Percentiles rank a stretch among this genome's conserved stretches.
These are phyloP conservation scores for Mactromeris polynyma DNA, from an alignment of 2,888 invertebrate genomes.

Conservation along the genomic window DNA sequence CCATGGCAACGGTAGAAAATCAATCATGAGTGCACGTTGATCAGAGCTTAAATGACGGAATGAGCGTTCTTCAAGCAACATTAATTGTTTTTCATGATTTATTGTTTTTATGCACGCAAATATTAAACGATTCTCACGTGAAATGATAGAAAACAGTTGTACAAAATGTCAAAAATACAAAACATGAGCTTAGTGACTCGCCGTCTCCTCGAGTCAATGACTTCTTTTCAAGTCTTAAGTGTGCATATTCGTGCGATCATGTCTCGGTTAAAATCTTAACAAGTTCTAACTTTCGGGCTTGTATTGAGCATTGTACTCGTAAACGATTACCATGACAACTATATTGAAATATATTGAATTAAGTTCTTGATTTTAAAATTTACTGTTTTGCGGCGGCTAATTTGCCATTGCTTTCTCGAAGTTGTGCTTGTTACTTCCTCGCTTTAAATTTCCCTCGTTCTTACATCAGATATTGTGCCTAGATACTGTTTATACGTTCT, in stretches of 20 bases:
- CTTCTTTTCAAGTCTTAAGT: background rate
- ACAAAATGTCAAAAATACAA: slow-evolving; percentile 6
- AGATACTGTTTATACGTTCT: too few species aligned
- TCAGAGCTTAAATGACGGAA: slow-evolving; percentile 55
- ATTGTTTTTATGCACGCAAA: slow-evolving; percentile 41
- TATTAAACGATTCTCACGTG: slow-evolving; percentile 23
- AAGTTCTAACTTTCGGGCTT: too few species aligned
- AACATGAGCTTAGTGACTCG: background rate
- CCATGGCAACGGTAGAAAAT: slow-evolving; percentile 58
- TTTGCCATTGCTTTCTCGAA: too few species aligned
- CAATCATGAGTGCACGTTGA: slow-evolving; percentile 55
- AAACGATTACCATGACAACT: background rate
- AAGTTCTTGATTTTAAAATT: too few species aligned
- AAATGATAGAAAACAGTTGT: slow-evolving; percentile 10
- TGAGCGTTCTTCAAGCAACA: slow-evolving; percentile 55
- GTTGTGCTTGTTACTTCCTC: too few species aligned
- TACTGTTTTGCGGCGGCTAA: too few species aligned
- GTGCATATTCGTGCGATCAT: background rate
- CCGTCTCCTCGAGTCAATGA: background rate
- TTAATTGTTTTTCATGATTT: slow-evolving; percentile 65
- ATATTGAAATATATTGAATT: too few species aligned
- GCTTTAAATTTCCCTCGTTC: too few species aligned
- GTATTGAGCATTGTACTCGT: background rate
- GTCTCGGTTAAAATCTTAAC: background rate
- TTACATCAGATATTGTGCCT: too few species aligned